Evolutionary conservation across 2,797 vertebrate genomes (phyloP), one percentile per base, ranked within the genome.

Genomic region (Tiaroga cobitis): DNA sequence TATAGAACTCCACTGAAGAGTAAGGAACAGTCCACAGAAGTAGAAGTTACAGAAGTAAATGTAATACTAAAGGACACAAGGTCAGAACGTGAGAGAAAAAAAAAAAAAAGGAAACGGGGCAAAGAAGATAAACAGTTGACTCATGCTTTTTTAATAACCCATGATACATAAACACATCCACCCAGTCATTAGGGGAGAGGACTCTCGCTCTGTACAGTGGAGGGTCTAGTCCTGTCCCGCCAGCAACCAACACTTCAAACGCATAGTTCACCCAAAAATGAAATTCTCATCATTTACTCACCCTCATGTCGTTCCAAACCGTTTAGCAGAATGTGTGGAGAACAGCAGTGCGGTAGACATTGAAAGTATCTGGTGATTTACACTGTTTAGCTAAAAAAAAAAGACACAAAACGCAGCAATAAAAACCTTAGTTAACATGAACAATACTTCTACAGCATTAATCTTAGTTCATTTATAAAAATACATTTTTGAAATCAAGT

Each of bases 161-260:
- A 82, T 80, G 88, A 84, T 24, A 88, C 75, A 89, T 88, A 89
- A 90, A 88, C 87, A 85, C 83, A 79, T 87, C 81, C 84, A 90
- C 89, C 90, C 86, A 80, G 51, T 89, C 84, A 90, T 91, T 89
- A 88, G 78, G 8, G 70, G 81, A 77, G 84, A 68, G 85, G 75
- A 39, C 7, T 59, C 39, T 19, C 3, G 8, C 29, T 56, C 49
- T 16, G 46, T 18, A 10, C 37, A 41, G 9, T 19, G n/a, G 37
- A 59, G 41, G 5, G 26, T 21, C 8, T 3, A 21, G 5, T 32
- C 15, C 13, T 65, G 77, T 54, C 43, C 39, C 72, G 46, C 18
- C 51, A 69, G 18, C 4, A 74, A 61, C 1, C 0, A 46, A 2
- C 10, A 10, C 21, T 51, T 74, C n/a, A 49, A 29, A 21, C 3